phyloP scores from a whole-genome alignment of 2,113 vertebrate genomes.

The Symphodus melops region DNA sequence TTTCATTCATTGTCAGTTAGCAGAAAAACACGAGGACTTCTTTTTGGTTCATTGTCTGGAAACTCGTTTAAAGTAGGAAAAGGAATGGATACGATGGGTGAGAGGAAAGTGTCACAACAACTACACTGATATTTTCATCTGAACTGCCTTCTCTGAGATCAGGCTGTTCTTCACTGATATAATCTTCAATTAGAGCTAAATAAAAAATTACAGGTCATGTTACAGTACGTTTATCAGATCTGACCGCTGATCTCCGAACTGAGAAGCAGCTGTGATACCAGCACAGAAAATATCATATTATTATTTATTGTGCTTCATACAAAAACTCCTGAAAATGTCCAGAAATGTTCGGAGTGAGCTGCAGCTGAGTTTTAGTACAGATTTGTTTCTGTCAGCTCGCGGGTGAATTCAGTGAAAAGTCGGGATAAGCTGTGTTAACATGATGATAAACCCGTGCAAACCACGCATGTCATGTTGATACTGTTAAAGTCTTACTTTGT shows the following conservation, averaged over 20 bases:
- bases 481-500: too few relatives aligned
- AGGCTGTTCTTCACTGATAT: not conserved
- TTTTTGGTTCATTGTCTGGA: constrained; percentile 57
- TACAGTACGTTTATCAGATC: not conserved
- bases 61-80: not conserved
- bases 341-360: too few relatives aligned
- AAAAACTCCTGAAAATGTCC: too few relatives aligned
- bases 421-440: too few relatives aligned
- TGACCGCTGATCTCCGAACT: not conserved
- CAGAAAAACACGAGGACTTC: constrained; percentile 16
- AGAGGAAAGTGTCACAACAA: not conserved
- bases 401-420: too few relatives aligned
- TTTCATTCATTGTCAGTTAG: constrained; percentile 47
- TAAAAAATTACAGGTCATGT: not conserved
- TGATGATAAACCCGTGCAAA: too few relatives aligned
- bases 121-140: not conserved
- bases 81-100: not conserved
- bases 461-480: too few relatives aligned
- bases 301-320: not conserved
- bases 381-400: too few relatives aligned
- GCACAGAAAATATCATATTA: not conserved
- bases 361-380: too few relatives aligned
- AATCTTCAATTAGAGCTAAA: not conserved
- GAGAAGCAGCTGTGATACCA: not conserved
- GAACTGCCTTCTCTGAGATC: not conserved